phyloP scores from a whole-genome alignment of 2,888 invertebrate species.

The Dusona sp. region DNA sequence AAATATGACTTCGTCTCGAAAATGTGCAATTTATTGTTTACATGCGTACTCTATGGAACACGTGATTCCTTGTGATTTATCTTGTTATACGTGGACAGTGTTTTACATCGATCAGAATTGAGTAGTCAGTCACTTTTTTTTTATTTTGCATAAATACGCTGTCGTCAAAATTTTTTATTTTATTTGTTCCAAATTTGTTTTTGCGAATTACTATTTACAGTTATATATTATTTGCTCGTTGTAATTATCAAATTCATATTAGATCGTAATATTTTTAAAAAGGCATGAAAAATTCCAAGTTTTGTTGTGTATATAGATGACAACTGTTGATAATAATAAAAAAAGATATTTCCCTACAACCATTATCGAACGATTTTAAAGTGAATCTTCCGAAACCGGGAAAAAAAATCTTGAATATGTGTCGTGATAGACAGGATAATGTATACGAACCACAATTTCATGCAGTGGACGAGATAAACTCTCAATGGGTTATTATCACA shows the following conservation, averaged over 20 bases:
- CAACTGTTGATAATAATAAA: no score
- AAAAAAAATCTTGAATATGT: not conserved
- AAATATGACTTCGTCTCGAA: not conserved
- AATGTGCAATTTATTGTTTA: constrained; percentile 22
- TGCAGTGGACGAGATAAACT: constrained; percentile 9
- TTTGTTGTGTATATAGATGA: no score
- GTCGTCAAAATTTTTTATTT: not conserved
- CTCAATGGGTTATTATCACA: constrained; percentile 63
- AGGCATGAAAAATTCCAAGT: no score
- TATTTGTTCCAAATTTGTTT: not conserved
- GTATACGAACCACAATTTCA: not conserved
- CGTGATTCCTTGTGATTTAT: constrained; percentile 3
- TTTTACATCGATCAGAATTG: not conserved
- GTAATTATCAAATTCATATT: no score
- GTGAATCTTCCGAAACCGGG: not conserved
- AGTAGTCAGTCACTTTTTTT: not conserved
- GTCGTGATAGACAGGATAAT: not conserved
- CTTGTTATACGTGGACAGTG: not conserved
- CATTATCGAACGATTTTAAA: not conserved
- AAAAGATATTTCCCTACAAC: not conserved
- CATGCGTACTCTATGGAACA: not conserved
- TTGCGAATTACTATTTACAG: not conserved
- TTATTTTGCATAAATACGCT: not conserved
- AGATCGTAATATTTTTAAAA: no score
- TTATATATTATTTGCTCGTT: no score